Evolutionary conservation across 2,113 vertebrate species (phyloP).

Genomic region (Barbus barbus): DNA sequence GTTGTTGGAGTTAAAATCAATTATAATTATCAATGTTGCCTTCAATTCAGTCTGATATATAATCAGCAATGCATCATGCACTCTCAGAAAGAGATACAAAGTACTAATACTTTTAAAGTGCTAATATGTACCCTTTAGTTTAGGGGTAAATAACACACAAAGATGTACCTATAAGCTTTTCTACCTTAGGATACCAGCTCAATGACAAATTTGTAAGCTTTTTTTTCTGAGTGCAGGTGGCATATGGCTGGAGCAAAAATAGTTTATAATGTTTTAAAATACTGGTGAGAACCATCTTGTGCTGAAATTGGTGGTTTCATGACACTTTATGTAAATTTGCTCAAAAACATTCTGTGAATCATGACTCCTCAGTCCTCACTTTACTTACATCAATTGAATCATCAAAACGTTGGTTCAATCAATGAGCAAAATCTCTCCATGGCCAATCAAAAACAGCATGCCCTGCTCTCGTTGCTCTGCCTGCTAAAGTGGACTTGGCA

Average conservation of each 20-base stretch:
- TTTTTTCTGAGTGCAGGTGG: too few species aligned
- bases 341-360: background rate
- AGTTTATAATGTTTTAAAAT: background rate
- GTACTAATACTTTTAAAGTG: too few species aligned
- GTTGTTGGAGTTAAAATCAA: too few species aligned
- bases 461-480: background rate
- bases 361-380: background rate
- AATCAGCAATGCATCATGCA: background rate
- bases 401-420: background rate
- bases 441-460: slow-evolving; percentile 14
- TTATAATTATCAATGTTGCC: too few species aligned
- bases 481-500: slow-evolving; percentile 28
- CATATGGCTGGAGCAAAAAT: background rate
- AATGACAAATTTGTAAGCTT: too few species aligned
- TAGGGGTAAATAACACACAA: too few species aligned
- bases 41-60: too few species aligned
- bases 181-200: too few species aligned
- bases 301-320: background rate
- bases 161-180: too few species aligned
- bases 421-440: background rate
- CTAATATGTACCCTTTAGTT: too few species aligned
- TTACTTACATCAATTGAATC: background rate
- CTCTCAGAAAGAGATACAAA: too few species aligned
- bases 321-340: background rate
- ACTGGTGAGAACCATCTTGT: background rate